A percentile compares a stretch with the other conserved stretches of the same genome.
Evolutionary conservation across 2,797 vertebrate species (phyloP).

Genomic region (Lacerta agilis): DNA sequence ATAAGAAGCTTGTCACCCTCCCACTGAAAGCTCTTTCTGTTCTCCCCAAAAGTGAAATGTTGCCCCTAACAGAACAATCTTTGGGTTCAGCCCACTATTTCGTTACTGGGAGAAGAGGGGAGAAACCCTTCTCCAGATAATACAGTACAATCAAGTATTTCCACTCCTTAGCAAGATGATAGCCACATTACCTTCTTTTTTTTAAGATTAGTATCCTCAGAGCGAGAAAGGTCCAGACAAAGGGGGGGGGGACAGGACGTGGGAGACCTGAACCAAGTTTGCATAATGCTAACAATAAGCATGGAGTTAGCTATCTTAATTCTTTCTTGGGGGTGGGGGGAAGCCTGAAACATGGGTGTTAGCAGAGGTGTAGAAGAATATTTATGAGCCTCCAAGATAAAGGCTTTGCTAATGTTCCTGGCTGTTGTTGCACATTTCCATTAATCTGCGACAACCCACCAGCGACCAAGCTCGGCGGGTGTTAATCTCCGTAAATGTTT

Average conservation of each 20-base stretch:
- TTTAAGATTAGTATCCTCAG: background rate
- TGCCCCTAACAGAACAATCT: background rate
- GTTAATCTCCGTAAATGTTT: conserved; percentile 51
- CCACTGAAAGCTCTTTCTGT: background rate
- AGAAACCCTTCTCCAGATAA: background rate
- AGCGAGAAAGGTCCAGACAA: accelerated
- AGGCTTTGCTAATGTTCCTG: conserved; percentile 51
- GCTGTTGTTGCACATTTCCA: conserved; percentile 59
- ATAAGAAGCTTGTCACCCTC: background rate
- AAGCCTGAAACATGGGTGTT: conserved; percentile 37
- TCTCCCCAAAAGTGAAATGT: background rate
- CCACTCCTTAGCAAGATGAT: background rate
- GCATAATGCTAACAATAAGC: conserved; percentile 32
- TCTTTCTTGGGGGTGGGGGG: conserved; percentile 44
- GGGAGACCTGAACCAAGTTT: background rate
- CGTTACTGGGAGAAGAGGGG: background rate
- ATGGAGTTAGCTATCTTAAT: conserved; percentile 7
- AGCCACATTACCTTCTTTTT: background rate
- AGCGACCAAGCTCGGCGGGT: conserved; percentile 42
- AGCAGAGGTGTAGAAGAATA: conserved; percentile 52
- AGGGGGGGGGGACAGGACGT: accelerated
- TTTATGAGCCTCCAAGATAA: conserved; percentile 58
- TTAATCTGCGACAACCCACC: conserved; percentile 61
- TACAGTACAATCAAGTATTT: background rate
- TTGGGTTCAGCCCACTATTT: background rate